Evolutionary conservation across 2,113 vertebrate genomes (phyloP).

Genomic region (Pseudorasbora parva): DNA sequence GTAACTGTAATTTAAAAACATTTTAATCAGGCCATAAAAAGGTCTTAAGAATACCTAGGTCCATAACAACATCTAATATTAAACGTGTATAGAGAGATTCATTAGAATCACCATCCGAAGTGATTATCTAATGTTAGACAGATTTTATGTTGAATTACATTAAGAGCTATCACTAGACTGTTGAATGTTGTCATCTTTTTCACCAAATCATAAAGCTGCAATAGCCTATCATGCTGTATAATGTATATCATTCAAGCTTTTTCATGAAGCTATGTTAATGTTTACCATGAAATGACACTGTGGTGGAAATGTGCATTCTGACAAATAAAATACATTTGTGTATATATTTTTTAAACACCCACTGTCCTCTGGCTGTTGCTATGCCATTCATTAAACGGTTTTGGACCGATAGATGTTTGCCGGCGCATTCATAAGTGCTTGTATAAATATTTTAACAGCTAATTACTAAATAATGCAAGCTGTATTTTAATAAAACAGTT

Average conservation of each 20-base stretch:
- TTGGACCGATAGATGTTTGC: slow-evolving; percentile 58
- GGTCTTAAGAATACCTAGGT: too few relatives aligned
- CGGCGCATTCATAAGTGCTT: neutral
- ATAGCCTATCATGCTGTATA: neutral
- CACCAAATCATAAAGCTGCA: neutral
- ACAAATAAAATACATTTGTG: slow-evolving; percentile 74
- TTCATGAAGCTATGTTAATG: slow-evolving; percentile 54
- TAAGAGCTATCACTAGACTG: neutral
- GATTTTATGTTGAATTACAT: neutral
- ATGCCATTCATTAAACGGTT: slow-evolving; percentile 76
- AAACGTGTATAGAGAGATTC: neutral
- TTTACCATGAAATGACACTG: slow-evolving; percentile 65
- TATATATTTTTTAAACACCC: slow-evolving; percentile 78
- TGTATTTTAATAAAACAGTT: neutral
- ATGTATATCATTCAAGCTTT: neutral
- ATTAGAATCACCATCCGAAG: neutral
- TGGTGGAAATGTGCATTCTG: slow-evolving; percentile 65
- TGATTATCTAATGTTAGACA: neutral
- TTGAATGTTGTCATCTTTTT: neutral
- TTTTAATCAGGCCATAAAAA: too few relatives aligned
- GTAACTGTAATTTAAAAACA: too few relatives aligned
- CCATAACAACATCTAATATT: neutral
- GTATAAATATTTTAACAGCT: neutral
- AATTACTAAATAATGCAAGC: slow-evolving; percentile 11
- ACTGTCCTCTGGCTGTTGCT: slow-evolving; percentile 71